A percentile compares a stretch with the other conserved stretches of the same genome.
phyloP scores from a whole-genome alignment of 2,797 vertebrate species.

The Chelon labrosus region DNA sequence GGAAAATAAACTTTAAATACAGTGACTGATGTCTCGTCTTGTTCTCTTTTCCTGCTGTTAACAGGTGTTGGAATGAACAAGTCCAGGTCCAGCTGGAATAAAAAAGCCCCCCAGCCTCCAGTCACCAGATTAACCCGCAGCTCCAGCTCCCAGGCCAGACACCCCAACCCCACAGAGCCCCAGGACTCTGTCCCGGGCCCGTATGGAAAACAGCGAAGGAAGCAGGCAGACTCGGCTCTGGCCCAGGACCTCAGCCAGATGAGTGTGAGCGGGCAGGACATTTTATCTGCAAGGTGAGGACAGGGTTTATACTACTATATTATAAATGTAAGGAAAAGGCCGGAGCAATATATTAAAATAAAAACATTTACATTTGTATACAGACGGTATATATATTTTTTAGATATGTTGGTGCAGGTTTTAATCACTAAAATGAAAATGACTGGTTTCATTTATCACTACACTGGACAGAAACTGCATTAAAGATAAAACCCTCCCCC shows the following conservation, averaged over 20 bases:
- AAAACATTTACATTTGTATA: too few species aligned
- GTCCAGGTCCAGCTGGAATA: conserved; percentile 69
- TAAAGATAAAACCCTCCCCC: too few species aligned
- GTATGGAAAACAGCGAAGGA: conserved; percentile 66
- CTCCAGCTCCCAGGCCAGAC: conserved; percentile 67
- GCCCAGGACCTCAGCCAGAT: conserved; percentile 82
- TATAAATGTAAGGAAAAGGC: too few species aligned
- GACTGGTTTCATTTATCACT: too few species aligned
- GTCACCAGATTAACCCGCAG: conserved; percentile 79
- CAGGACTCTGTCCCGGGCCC: conserved; percentile 39
- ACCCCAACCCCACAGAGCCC: conserved; percentile 17
- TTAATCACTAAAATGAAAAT: too few species aligned
- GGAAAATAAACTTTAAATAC: too few species aligned
- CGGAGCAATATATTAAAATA: too few species aligned
- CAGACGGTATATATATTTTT: too few species aligned
- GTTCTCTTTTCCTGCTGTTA: background rate
- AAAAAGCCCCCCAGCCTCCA: conserved; percentile 56
- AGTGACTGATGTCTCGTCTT: background rate
- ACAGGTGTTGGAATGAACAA: conserved; percentile 82
- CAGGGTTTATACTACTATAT: too few species aligned
- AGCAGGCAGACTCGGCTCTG: conserved; percentile 69
- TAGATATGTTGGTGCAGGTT: too few species aligned
- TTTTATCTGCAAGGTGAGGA: conserved; percentile 69
- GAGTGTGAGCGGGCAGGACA: conserved; percentile 75
- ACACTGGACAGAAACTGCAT: too few species aligned